Conservation (phyloP, 2,888 invertebrate genomes). For the Ennomos fuscantarius region DNA sequence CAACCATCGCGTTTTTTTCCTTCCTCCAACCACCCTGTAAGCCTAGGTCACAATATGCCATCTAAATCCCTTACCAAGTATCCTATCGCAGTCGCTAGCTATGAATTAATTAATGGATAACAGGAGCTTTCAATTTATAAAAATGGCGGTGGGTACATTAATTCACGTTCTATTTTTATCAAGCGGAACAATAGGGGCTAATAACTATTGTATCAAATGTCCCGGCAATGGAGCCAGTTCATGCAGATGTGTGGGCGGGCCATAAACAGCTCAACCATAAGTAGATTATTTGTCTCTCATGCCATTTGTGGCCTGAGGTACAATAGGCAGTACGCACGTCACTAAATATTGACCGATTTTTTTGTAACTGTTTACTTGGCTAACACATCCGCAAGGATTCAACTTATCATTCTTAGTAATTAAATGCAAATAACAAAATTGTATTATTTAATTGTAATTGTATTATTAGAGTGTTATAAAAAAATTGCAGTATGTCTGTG, state of each 20-base stretch:
- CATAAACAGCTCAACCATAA: conserved; percentile 37
- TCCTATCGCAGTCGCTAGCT: too few species aligned
- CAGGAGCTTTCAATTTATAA: background rate
- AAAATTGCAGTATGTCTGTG: too few species aligned
- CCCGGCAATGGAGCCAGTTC: conserved; percentile 23
- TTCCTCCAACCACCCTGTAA: too few species aligned
- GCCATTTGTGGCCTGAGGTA: conserved; percentile 37
- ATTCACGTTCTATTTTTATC: conserved; percentile 35
- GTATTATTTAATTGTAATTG: too few species aligned
- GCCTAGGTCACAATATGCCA: too few species aligned
- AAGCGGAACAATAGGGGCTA: conserved; percentile 35
- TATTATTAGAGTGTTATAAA: too few species aligned
- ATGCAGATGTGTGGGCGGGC: conserved; percentile 37
- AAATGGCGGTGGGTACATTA: conserved; percentile 1
- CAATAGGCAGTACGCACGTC: conserved; percentile 46
- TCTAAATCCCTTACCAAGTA: too few species aligned
- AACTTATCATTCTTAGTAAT: background rate
- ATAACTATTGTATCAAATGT: conserved; percentile 34
- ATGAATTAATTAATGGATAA: too few species aligned
- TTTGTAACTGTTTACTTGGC: conserved; percentile 11
- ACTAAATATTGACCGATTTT: conserved; percentile 41
- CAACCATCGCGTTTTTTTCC: too few species aligned
- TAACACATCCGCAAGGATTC: conserved; percentile 10
- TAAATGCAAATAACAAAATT: too few species aligned
- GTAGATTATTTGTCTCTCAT: conserved; percentile 36